Evolutionary conservation across 2,888 invertebrate genomes (phyloP).

Genomic region (Melipona bicolor): DNA sequence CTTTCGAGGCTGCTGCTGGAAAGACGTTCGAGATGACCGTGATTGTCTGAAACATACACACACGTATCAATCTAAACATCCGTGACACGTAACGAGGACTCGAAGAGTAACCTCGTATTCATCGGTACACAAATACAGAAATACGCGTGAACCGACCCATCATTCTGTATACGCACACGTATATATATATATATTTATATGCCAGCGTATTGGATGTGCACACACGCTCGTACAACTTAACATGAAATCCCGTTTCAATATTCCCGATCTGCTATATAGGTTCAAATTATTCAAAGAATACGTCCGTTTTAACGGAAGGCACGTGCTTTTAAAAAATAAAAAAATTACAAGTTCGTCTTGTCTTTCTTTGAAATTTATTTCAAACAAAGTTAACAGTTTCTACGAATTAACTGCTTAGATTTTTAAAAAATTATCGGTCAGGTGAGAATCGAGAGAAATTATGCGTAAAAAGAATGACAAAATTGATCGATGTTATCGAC

Average conservation of each 20-base stretch:
- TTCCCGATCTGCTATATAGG: constrained; percentile 64
- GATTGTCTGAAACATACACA: constrained; percentile 69
- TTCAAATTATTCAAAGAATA: constrained; percentile 65
- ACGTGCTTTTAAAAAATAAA: constrained; percentile 29
- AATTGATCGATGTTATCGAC: background rate
- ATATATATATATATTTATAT: constrained; percentile 1
- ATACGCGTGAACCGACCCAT: constrained; percentile 50
- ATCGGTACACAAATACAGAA: constrained; percentile 55
- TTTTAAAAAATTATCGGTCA: background rate
- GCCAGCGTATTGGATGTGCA: constrained; percentile 24
- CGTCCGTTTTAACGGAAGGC: constrained; percentile 62
- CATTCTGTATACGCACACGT: constrained; percentile 9
- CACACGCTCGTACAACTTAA: constrained; percentile 36
- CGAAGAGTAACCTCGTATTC: constrained; percentile 66
- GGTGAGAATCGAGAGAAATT: background rate
- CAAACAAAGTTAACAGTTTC: background rate
- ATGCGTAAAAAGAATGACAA: background rate
- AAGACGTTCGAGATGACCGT: constrained; percentile 65
- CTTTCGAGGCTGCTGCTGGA: constrained; percentile 63
- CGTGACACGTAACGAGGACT: constrained; percentile 75
- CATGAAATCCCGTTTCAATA: constrained; percentile 74
- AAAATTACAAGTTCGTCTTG: background rate
- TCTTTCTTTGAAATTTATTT: background rate
- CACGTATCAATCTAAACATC: constrained; percentile 72
- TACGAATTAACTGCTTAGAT: too few species aligned